These are phyloP conservation scores for Conchocele bisecta DNA, from an alignment of 2,888 invertebrate genomes.

Conservation along the genomic window DNA sequence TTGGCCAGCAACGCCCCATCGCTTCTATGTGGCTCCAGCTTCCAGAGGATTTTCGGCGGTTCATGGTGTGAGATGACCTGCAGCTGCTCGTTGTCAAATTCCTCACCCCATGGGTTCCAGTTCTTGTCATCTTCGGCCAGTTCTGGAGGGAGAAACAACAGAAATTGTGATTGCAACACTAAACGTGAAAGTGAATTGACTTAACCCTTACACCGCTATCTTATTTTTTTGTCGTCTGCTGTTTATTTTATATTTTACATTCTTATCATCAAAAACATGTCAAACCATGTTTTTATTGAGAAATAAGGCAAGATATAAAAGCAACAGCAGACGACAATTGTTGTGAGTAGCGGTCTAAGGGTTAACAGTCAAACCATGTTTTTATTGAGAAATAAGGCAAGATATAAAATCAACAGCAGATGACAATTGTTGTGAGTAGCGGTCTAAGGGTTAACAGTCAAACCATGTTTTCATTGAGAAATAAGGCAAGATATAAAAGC, in stretches of 20 bases:
- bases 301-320: too few relatives aligned
- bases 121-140: slow-evolving; percentile 69
- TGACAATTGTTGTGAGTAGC: too few relatives aligned
- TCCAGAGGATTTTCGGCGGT: slow-evolving; percentile 71
- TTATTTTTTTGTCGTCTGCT: not conserved
- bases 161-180: not conserved
- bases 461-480: too few relatives aligned
- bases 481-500: too few relatives aligned
- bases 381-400: too few relatives aligned
- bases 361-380: too few relatives aligned
- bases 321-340: too few relatives aligned
- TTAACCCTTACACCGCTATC: not conserved
- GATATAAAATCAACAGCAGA: too few relatives aligned
- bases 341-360: too few relatives aligned
- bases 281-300: too few relatives aligned
- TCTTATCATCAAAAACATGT: too few relatives aligned
- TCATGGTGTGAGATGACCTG: slow-evolving; percentile 66
- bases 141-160: slow-evolving; percentile 17
- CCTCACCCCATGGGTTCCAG: slow-evolving; percentile 80
- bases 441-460: too few relatives aligned
- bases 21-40: slow-evolving; percentile 45
- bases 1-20: slow-evolving; percentile 32
- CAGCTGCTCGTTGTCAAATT: slow-evolving; percentile 71
- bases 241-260: not conserved
- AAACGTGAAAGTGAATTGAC: not conserved